A percentile compares a stretch with the other conserved stretches of the same genome.
These are phyloP conservation scores for Heliopora coerulea DNA, from an alignment of 92 coral and sea anemone species.

Conservation along the genomic window DNA sequence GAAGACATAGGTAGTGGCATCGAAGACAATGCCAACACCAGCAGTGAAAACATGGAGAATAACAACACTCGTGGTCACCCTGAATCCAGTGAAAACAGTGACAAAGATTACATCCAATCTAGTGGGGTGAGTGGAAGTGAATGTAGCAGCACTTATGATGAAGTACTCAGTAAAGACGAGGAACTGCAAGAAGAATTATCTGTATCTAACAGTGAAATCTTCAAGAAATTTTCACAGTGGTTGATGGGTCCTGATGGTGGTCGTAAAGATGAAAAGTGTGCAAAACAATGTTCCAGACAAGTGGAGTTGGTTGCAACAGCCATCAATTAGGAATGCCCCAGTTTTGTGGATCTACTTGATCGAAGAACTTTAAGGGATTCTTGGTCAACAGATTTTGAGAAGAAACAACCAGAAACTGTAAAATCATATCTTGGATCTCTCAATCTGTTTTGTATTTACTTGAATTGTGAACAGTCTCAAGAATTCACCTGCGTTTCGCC, in stretches of 20 bases:
- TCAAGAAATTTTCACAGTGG: neutral
- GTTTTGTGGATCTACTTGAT: neutral
- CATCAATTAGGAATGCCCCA: neutral
- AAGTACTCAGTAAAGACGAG: no score
- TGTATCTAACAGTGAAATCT: neutral
- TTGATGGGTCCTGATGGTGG: slow-evolving; percentile 28
- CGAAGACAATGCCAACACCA: no score
- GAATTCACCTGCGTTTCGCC: neutral
- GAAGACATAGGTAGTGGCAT: no score
- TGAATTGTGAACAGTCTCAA: neutral
- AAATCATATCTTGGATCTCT: slow-evolving; percentile 1
- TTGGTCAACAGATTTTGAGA: neutral
- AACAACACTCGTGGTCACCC: no score
- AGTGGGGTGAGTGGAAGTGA: no score
- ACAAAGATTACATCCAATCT: no score
- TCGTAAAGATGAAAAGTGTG: neutral
- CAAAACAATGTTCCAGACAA: neutral
- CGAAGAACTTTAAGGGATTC: neutral
- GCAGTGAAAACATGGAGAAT: no score
- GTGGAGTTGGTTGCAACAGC: neutral
- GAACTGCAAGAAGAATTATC: no score
- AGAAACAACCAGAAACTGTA: slow-evolving; percentile 3
- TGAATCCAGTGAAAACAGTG: no score
- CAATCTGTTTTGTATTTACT: neutral
- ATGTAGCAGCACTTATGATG: no score